These are phyloP conservation scores for Bradypus variegatus DNA, from an alignment of 2,797 vertebrate genomes.

Conservation along the genomic window DNA sequence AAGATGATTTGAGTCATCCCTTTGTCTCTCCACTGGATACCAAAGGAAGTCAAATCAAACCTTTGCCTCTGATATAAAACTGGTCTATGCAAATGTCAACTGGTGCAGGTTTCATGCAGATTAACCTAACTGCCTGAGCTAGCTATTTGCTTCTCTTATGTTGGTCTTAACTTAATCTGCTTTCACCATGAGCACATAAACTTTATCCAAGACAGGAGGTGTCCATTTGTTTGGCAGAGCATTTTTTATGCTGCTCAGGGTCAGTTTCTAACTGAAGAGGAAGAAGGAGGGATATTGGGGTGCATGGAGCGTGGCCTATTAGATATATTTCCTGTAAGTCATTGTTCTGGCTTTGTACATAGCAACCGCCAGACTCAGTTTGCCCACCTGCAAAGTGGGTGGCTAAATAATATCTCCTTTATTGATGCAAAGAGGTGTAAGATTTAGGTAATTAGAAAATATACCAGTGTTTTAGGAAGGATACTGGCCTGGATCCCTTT, in stretches of 20 bases:
- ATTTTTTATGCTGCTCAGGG: neutral
- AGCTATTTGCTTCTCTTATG: neutral
- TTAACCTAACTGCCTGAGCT: neutral
- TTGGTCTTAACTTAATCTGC: neutral
- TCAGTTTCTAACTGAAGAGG: constrained; percentile 4
- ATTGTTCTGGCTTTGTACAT: neutral
- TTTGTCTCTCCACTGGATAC: neutral
- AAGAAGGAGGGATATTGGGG: neutral
- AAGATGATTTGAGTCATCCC: neutral
- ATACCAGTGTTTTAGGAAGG: neutral
- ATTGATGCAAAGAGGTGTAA: neutral
- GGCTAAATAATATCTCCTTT: neutral
- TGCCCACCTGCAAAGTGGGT: neutral
- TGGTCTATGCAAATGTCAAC: neutral
- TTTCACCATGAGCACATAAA: neutral
- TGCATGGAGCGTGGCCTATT: neutral
- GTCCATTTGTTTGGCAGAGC: neutral
- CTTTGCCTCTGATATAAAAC: neutral
- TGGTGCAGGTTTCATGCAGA: neutral
- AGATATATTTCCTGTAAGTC: neutral
- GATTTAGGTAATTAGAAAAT: neutral
- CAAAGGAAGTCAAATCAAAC: neutral
- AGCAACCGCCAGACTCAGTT: neutral
- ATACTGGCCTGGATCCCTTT: neutral
- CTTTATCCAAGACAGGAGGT: neutral